Evolutionary conservation across 1,140 invertebrate species (phyloP).

Genomic region (Anadara kagoshimensis): DNA sequence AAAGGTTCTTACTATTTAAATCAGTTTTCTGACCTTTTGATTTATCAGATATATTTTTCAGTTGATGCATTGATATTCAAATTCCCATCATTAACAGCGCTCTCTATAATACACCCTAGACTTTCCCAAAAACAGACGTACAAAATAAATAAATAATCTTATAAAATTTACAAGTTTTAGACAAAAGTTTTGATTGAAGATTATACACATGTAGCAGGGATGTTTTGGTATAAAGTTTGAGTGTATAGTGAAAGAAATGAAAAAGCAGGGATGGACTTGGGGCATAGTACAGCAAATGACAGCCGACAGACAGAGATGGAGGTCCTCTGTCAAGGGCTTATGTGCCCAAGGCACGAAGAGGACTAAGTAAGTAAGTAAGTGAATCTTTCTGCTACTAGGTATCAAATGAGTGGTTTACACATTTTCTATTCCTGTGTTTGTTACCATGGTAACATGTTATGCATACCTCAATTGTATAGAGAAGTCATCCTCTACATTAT

Average conservation of each 20-base stretch:
- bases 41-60: no score
- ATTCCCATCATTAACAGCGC: not conserved
- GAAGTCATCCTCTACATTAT: slow-evolving; percentile 98
- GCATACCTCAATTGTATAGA: slow-evolving; percentile 90
- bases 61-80: not conserved
- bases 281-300: no score
- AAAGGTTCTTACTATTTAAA: not conserved
- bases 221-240: not conserved
- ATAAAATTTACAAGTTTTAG: not conserved
- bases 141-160: not conserved
- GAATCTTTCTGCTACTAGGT: no score
- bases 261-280: no score
- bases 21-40: no score
- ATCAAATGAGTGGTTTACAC: no score
- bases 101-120: not conserved
- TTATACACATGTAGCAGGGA: not conserved
- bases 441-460: slow-evolving; percentile 8
- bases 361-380: no score
- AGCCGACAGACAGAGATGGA: no score
- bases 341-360: no score
- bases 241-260: not conserved
- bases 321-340: no score
- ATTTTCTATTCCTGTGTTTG: not conserved
- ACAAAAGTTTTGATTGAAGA: not conserved
- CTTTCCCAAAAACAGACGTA: not conserved